phyloP scores from a whole-genome alignment of 2,113 vertebrate genomes.

The Chloropsis hardwickii region DNA sequence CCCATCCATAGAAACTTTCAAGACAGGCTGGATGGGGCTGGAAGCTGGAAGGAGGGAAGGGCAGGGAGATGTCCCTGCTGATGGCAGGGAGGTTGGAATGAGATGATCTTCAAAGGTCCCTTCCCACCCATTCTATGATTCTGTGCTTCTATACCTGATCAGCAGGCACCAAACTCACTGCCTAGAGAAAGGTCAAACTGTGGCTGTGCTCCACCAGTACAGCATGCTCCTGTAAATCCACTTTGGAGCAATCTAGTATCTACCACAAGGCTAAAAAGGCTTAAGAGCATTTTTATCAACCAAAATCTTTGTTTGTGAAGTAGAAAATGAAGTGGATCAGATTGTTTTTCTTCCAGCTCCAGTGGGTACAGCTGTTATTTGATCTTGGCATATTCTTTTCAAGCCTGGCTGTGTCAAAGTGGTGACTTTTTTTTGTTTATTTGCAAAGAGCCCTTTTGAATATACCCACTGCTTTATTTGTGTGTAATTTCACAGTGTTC shows the following conservation, averaged over 20 bases:
- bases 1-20: not conserved
- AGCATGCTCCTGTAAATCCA: not conserved
- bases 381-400: not conserved
- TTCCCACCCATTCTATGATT: not conserved
- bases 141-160: not conserved
- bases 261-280: not conserved
- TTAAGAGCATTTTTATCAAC: not conserved
- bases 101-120: not conserved
- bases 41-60: not conserved
- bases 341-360: not conserved
- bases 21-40: not conserved
- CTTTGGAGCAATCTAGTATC: not conserved
- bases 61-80: not conserved
- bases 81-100: not conserved
- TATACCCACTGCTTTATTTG: not conserved
- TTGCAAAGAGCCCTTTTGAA: not conserved
- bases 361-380: not conserved
- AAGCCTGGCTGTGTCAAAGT: not conserved
- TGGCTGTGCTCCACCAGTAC: not conserved
- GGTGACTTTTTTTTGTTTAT: not conserved
- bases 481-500: not conserved
- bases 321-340: not conserved
- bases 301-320: not conserved
- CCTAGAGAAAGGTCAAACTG: not conserved
- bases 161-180: not conserved